Percentiles rank a stretch among this genome's conserved stretches.
phyloP scores from a whole-genome alignment of 2,888 invertebrate species.

The Sympetrum striolatum region DNA sequence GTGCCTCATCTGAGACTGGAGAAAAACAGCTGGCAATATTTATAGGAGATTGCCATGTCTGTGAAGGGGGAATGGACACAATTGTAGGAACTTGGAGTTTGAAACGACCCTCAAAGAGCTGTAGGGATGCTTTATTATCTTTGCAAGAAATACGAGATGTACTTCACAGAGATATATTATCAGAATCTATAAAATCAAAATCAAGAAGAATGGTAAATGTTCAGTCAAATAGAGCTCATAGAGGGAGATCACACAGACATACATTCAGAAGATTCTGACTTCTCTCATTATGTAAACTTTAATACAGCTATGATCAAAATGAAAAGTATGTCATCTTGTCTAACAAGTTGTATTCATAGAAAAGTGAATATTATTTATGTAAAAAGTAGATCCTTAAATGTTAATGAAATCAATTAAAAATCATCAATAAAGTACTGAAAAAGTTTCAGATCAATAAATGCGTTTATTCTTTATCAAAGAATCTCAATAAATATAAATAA shows the following conservation, averaged over 20 bases:
- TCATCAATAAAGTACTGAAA: not conserved
- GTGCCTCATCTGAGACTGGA: not conserved
- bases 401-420: not conserved
- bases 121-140: not conserved
- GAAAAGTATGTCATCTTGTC: no score
- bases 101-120: not conserved
- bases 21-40: constrained; percentile 4
- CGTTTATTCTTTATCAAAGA: not conserved
- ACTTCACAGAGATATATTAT: not conserved
- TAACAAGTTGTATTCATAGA: no score
- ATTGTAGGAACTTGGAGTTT: constrained; percentile 19
- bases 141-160: constrained; percentile 4
- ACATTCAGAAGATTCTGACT: not conserved
- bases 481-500: not conserved
- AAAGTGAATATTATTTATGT: no score
- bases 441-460: not conserved
- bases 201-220: not conserved
- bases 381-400: no score
- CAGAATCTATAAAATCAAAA: not conserved
- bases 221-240: not conserved
- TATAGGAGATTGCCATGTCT: constrained; percentile 4
- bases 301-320: no score
- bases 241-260: not conserved
- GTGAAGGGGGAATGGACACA: not conserved
- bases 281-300: no score